Percentiles rank a stretch among this genome's conserved stretches.
phyloP scores from a whole-genome alignment of 2,113 vertebrate genomes.

The Actenoides hombroni region DNA sequence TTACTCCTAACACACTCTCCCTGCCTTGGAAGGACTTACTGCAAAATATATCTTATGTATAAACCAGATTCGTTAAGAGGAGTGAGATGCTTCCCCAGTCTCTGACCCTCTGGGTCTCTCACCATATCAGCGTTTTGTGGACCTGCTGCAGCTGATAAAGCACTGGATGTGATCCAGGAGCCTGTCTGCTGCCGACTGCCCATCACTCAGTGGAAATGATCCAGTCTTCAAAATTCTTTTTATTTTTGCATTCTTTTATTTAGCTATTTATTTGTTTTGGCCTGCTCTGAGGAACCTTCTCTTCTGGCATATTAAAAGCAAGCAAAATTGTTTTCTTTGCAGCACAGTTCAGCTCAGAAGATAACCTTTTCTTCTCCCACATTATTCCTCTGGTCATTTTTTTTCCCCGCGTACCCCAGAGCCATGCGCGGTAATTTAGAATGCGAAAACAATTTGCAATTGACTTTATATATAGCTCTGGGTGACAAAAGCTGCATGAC shows the following conservation, averaged over 20 bases:
- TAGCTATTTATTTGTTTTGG: neutral
- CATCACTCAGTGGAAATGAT: neutral
- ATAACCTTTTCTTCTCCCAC: conserved; percentile 14
- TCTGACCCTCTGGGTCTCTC: neutral
- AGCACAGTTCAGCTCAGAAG: neutral
- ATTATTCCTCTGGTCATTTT: neutral
- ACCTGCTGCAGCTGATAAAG: neutral
- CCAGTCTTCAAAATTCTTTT: neutral
- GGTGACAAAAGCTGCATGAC: conserved; percentile 37
- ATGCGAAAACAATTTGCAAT: conserved; percentile 56
- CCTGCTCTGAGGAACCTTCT: neutral
- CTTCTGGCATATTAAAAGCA: neutral
- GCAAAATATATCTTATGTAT: neutral
- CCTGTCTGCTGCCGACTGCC: neutral
- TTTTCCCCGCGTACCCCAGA: neutral
- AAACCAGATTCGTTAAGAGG: neutral
- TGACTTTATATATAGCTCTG: conserved; percentile 28
- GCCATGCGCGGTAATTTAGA: conserved; percentile 1
- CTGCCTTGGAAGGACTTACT: neutral
- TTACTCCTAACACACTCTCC: neutral
- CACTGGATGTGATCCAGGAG: neutral
- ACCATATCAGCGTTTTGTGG: neutral
- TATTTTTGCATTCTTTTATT: neutral
- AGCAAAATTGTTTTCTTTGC: neutral
- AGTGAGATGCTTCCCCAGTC: neutral